Conservation (phyloP, 1,140 invertebrate species). For the Harpegnathos saltator region DNA sequence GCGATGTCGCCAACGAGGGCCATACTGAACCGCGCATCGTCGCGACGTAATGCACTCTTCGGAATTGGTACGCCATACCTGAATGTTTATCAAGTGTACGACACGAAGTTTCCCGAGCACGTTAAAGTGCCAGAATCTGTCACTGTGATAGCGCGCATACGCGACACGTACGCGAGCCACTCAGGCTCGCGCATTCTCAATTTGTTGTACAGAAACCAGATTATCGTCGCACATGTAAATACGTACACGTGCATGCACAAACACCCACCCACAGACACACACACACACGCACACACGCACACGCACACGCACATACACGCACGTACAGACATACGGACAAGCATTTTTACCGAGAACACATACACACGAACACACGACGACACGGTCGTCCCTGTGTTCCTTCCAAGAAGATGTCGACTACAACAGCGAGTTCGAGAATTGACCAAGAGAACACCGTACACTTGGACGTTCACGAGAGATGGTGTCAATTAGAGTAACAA, state of each 20-base stretch:
- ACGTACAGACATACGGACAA: slow-evolving; percentile 43
- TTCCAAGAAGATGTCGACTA: slow-evolving; percentile 51
- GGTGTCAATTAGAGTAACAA: slow-evolving; percentile 31
- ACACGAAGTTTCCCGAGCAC: slow-evolving; percentile 66
- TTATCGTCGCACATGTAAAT: slow-evolving; percentile 63
- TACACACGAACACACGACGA: slow-evolving; percentile 25
- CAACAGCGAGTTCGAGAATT: slow-evolving; percentile 45
- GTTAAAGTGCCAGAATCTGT: slow-evolving; percentile 51
- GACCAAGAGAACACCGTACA: slow-evolving; percentile 46
- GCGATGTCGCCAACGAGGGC: slow-evolving; percentile 16
- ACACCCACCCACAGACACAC: slow-evolving; percentile 48
- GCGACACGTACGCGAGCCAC: slow-evolving; percentile 41
- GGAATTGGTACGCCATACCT: slow-evolving; percentile 83
- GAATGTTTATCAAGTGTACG: slow-evolving; percentile 82
- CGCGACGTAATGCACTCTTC: slow-evolving; percentile 81
- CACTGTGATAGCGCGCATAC: slow-evolving; percentile 23
- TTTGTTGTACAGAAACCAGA: slow-evolving; percentile 62
- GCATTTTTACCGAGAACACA: slow-evolving; percentile 38
- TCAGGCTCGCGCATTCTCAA: slow-evolving; percentile 30
- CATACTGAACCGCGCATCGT: slow-evolving; percentile 49
- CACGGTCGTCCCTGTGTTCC: slow-evolving; percentile 25
- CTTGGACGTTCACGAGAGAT: slow-evolving; percentile 26
- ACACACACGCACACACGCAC: slow-evolving; percentile 51
- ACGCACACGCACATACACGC: slow-evolving; percentile 27
- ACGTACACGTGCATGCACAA: slow-evolving; percentile 58